phyloP scores from a whole-genome alignment of 1,140 invertebrate species.

The Cataglyphis hispanica region DNA sequence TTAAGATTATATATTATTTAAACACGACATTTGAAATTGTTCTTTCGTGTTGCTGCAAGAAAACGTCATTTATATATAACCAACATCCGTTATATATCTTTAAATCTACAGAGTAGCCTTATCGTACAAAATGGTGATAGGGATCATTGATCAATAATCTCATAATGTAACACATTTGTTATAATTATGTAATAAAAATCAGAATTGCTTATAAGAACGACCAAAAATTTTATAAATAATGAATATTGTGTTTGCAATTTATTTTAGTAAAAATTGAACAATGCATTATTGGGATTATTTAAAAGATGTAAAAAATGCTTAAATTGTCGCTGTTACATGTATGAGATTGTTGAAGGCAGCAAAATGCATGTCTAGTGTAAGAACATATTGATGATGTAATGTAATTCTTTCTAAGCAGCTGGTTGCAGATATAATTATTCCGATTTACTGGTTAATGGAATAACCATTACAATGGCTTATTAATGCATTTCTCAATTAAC shows the following conservation, averaged over 20 bases:
- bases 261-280: slow-evolving; percentile 46
- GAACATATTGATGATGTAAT: slow-evolving; percentile 68
- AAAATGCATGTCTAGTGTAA: slow-evolving; percentile 71
- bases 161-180: slow-evolving; percentile 75
- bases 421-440: slow-evolving; percentile 65
- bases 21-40: slow-evolving; percentile 29
- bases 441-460: slow-evolving; percentile 17
- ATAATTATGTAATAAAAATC: slow-evolving; percentile 67
- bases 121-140: slow-evolving; percentile 78
- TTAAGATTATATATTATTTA: slow-evolving; percentile 55
- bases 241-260: slow-evolving; percentile 54
- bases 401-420: slow-evolving; percentile 67
- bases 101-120: slow-evolving; percentile 68
- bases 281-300: slow-evolving; percentile 46
- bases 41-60: slow-evolving; percentile 28
- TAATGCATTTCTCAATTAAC: slow-evolving; percentile 45
- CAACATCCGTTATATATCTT: slow-evolving; percentile 52
- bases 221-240: slow-evolving; percentile 68
- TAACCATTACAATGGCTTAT: slow-evolving; percentile 39
- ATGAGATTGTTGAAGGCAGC: slow-evolving; percentile 75
- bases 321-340: slow-evolving; percentile 66
- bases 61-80: slow-evolving; percentile 40
- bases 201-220: slow-evolving; percentile 54
- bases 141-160: slow-evolving; percentile 77
- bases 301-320: slow-evolving; percentile 42